Percentiles rank a stretch among this genome's conserved stretches.
These are phyloP conservation scores for Calcarius lapponicus DNA, from an alignment of 2,797 vertebrate species.

Conservation along the genomic window DNA sequence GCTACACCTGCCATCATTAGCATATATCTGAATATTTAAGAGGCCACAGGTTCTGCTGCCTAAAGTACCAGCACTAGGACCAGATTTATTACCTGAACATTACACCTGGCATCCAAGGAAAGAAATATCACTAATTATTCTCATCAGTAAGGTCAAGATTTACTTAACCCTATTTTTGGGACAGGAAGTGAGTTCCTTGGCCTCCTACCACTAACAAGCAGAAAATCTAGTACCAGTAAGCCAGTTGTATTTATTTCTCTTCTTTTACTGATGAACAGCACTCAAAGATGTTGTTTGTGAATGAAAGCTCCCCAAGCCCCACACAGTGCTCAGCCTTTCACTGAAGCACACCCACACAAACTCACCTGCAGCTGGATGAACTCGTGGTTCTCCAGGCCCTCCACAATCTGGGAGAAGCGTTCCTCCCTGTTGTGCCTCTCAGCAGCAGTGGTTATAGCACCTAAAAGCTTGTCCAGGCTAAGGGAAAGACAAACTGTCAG, in stretches of 20 bases:
- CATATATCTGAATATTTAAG: not conserved
- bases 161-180: not conserved
- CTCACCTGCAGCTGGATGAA: constrained; percentile 93
- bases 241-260: not conserved
- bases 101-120: not conserved
- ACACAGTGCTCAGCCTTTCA: not conserved
- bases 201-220: not conserved
- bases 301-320: not conserved
- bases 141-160: not conserved
- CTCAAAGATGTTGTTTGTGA: not conserved
- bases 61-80: not conserved
- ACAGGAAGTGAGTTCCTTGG: not conserved
- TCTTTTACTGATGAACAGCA: not conserved
- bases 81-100: not conserved
- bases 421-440: constrained; percentile 94
- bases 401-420: constrained; percentile 92
- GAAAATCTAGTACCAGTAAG: not conserved
- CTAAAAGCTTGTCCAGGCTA: constrained; percentile 94
- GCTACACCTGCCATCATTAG: not conserved
- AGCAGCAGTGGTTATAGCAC: constrained; percentile 93
- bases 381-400: constrained; percentile 96
- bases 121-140: not conserved
- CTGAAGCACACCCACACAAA: not conserved
- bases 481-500: not conserved
- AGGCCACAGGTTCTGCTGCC: not conserved